Base-by-base conservation (phyloP, 2,888 invertebrate genomes). In the Amblyteles armatorius region DNA sequence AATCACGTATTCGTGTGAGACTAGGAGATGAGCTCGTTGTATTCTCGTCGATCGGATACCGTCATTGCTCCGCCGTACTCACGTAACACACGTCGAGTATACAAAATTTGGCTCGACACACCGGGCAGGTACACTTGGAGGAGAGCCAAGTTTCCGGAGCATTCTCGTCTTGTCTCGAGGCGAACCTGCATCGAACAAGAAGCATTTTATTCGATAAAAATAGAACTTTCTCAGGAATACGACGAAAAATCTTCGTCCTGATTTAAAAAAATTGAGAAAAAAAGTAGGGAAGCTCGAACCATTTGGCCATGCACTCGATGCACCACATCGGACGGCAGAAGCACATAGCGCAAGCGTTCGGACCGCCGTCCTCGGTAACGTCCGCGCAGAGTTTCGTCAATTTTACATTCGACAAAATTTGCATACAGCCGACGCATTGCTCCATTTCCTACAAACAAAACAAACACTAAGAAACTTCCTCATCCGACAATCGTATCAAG, bases 321-420 rank as follows among this genome's bases (percentile, higher is more conserved):
- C 98, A 99, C 98, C 98, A 98, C 96, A 98, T 96, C 33, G 98
- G 98, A 76, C 97, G 96, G 92, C 97, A 97, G 91, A 96, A 96
- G 91, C 97, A 97, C 74, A 93, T 94, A 19, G 92, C 92, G 90
- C 96, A 96, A 82, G 91, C 93, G 26, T 91, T 86, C 3, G 88
- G 92, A 82, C 93, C 91, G 50, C 91, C 91, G 19, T 94, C 94
- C 72, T 94, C 94, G 5, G 92, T 88, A 76, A 94, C 94, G 19
- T 94, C 93, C 33, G 91, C 93, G 92, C 98, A 98, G 78, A 95
- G 95, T 90, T 96, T 97, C 88, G 95, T 95, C 78, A 98, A 95
- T 94, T 98, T 98, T 72, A 97, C 96, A 93, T 98, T 97, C 0
- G 98, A 96, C 29, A 94, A 94, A 19, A 95, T 95, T 91, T 97